Percentiles rank a stretch among this genome's conserved stretches.
Evolutionary conservation across 2,888 invertebrate genomes (phyloP).

Genomic region (Periphyllus acericola): DNA sequence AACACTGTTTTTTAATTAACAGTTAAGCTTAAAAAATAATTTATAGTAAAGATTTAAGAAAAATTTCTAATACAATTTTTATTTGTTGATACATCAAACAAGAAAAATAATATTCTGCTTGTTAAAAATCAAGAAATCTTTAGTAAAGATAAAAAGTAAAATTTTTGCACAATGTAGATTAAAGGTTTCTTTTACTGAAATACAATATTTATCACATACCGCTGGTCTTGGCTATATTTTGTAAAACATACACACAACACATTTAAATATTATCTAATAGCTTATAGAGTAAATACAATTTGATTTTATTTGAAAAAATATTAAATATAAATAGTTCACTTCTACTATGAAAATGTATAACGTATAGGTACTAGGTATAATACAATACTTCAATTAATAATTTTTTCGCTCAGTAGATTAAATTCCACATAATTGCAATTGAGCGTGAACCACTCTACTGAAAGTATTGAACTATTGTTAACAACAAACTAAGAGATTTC

Average conservation of each 20-base stretch:
- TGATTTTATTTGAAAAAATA: not conserved
- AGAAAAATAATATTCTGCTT: not conserved
- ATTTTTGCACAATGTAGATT: not conserved
- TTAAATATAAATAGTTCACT: not conserved
- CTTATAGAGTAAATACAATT: slow-evolving; percentile 21
- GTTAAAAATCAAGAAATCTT: not conserved
- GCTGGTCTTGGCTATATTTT: slow-evolving; percentile 31
- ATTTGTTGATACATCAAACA: not conserved
- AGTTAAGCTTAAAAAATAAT: too few species aligned
- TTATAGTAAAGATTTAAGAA: too few species aligned
- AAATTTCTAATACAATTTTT: not conserved
- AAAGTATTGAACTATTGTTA: not conserved
- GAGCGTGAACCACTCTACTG: not conserved
- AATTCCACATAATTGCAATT: not conserved
- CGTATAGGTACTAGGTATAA: slow-evolving; percentile 24
- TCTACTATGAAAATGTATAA: not conserved
- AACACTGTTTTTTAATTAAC: not conserved
- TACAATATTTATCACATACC: slow-evolving; percentile 50
- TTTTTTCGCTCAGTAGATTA: not conserved
- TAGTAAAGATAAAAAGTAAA: slow-evolving; percentile 1
- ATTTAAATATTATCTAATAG: slow-evolving; percentile 24
- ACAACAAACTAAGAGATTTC: slow-evolving; percentile 41
- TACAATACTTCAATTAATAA: slow-evolving; percentile 33
- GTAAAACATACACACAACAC: slow-evolving; percentile 29
- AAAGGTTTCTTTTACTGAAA: slow-evolving; percentile 11